phyloP scores from a whole-genome alignment of 2,113 vertebrate species.

The Gnathonemus echidnorhynchus region DNA sequence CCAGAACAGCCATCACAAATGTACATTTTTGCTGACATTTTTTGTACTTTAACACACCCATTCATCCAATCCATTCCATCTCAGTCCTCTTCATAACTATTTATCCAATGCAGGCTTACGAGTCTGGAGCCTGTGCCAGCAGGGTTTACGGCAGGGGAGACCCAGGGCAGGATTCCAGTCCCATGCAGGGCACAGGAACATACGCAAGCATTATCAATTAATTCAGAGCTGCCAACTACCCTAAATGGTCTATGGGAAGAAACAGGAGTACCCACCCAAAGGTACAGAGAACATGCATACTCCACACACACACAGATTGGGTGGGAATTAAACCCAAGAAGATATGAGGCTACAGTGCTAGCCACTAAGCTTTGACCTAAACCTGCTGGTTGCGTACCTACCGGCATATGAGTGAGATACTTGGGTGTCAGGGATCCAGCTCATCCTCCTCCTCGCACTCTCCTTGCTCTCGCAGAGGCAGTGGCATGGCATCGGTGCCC shows the following conservation, averaged over 20 bases:
- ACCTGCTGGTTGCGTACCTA: neutral
- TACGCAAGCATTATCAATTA: neutral
- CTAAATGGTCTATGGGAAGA: neutral
- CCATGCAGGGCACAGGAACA: neutral
- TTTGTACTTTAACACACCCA: neutral
- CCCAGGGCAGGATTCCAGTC: neutral
- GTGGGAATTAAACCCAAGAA: neutral
- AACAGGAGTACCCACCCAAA: neutral
- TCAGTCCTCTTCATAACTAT: neutral
- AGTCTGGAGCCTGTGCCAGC: neutral
- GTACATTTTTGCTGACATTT: neutral
- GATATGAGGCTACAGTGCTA: neutral
- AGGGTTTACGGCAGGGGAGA: neutral
- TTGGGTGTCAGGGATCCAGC: conserved; percentile 17
- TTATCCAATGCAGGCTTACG: neutral
- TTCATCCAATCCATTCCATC: neutral
- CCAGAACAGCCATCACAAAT: neutral
- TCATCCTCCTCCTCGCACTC: conserved; percentile 41
- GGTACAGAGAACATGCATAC: neutral
- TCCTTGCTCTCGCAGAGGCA: conserved; percentile 30
- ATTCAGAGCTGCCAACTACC: neutral
- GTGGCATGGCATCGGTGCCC: conserved; percentile 49
- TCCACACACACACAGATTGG: neutral
- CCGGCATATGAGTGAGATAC: neutral
- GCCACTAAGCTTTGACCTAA: neutral